Evolutionary conservation across 2,797 vertebrate genomes (phyloP).

Genomic region (Thalassophryne amazonica): DNA sequence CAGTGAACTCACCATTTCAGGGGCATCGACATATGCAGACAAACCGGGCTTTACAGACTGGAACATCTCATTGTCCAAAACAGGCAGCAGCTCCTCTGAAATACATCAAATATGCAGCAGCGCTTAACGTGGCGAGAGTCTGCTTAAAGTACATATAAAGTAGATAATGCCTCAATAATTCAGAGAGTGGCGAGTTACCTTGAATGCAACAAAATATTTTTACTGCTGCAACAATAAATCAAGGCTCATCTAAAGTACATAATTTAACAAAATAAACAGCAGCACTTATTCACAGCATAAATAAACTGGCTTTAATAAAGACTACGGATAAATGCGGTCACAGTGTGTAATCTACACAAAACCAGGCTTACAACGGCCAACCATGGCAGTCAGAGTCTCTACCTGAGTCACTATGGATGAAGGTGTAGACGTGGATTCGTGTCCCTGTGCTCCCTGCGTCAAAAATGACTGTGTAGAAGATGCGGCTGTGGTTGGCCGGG

Average conservation of each 20-base stretch:
- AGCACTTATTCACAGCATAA: slow-evolving; percentile 1
- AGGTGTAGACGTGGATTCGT: slow-evolving; percentile 93
- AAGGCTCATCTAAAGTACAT: slow-evolving; percentile 9
- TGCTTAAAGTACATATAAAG: slow-evolving; percentile 24
- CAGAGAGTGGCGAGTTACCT: slow-evolving; percentile 17
- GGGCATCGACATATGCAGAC: slow-evolving; percentile 89
- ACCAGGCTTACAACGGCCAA: too few species aligned
- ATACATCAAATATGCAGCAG: slow-evolving; percentile 46
- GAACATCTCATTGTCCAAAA: slow-evolving; percentile 93
- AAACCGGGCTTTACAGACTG: slow-evolving; percentile 93
- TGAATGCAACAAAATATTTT: slow-evolving; percentile 34
- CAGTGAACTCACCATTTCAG: slow-evolving; percentile 83
- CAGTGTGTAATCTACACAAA: too few species aligned
- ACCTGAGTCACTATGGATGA: slow-evolving; percentile 86
- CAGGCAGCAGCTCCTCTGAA: slow-evolving; percentile 80
- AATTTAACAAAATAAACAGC: too few species aligned
- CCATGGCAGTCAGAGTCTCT: background rate
- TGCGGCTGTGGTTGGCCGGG: slow-evolving; percentile 80
- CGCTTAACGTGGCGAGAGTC: slow-evolving; percentile 41
- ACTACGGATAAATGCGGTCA: too few species aligned
- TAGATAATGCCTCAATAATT: slow-evolving; percentile 22
- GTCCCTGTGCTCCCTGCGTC: slow-evolving; percentile 98
- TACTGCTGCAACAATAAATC: slow-evolving; percentile 21
- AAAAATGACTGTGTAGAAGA: slow-evolving; percentile 94
- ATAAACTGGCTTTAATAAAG: background rate